Base-by-base conservation (phyloP, 2,888 invertebrate genomes). In the Drepana falcataria region DNA sequence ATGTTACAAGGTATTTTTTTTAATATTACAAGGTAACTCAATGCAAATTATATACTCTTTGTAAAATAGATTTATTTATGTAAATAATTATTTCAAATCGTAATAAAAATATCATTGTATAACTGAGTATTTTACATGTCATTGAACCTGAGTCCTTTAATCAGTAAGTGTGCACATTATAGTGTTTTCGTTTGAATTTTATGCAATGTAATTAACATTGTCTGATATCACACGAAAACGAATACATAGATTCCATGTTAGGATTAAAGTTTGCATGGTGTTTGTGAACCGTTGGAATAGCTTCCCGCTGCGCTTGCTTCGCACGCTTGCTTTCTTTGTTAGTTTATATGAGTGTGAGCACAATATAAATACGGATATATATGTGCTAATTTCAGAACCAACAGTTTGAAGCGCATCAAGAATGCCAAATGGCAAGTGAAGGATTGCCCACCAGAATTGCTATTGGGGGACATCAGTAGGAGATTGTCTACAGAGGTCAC, bases 401-500 rank as follows among this genome's bases (percentile, higher is more conserved):
- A 91, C 71, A 93, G 93, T 77, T 80, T 93, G 73, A 92, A 93
- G 63, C 92, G 93, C 59, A 92, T 93, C 59, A 93, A 93, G 79
- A 93, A 85, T 60, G 83, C 92, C 48, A 93, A 93, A 71, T 93
- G 93, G 93, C 92, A 93, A 70, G 91, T 92, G 55, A 93, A 93
- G 72, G 93, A 93, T 68, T 93, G 93, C 55, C 91, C 93, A 2
- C 87, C 93, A 48, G 93, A 90, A 62, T 62, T 89, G 60, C 69
- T 90, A 55, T 70, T 91, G 49, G 89, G 89, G 0, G 91, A 91
- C 63, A 85, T 91, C 52, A 87, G 85, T 60, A 85, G 93, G 52
- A 90, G 93, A 63, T 75, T 93, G 52, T 93, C 93, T 0, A 93
- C 94, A 2, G 94, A 94, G 61, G 93, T 94, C 69, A 96, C 96